Evolutionary conservation across 2,888 invertebrate species (phyloP), one percentile per base, ranked within the genome.

Genomic region (Callosobruchus maculatus): DNA sequence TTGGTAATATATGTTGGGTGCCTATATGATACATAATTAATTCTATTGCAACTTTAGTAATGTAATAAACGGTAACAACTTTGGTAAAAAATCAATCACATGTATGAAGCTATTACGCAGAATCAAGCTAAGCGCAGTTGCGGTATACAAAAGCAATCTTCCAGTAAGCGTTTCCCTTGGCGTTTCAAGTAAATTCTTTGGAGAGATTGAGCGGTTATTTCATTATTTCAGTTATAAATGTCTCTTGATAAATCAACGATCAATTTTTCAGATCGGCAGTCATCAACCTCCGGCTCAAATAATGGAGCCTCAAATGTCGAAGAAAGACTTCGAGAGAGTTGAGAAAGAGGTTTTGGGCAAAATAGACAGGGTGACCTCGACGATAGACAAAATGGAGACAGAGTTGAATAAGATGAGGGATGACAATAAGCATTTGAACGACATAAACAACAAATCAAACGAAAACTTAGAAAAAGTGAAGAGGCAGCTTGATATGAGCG

Each of bases 401-500:
- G 85, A 86, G 73, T 75, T 87, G 70, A 77, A 76, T 22, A 83
- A 84, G 75, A 77, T 87, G n/a, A 82, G 84, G 72, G 81, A 83
- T 21, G 88, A 88, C 70, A 88, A 86, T 76, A 86, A 86, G 73
- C 86, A 86, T 74, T 86, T 88, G 67, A 82, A 86, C 20, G 87
- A 88, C 69, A 86, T 89, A 13, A 88, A 88, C 78, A 84, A 85
- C 70, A 87, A 88, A 78, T 84, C 89, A 0, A 80, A 87, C n/a
- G 85, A 86, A 67, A 87, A 86, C 75, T 83, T 90, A 71, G 87
- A 86, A 49, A 85, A 86, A 21, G 83, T 90, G 26, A 86, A 87
- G 75, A 84, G 82, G 18, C 87, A 89, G 76, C 82, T 90, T 68
- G 85, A 85, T 71, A 82, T 89, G 13, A 89, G 90, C 0, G 90